Conservation (phyloP, 30 jellyfish, hydroid and myxozoan species). For the Turritopsis dohrnii region DNA sequence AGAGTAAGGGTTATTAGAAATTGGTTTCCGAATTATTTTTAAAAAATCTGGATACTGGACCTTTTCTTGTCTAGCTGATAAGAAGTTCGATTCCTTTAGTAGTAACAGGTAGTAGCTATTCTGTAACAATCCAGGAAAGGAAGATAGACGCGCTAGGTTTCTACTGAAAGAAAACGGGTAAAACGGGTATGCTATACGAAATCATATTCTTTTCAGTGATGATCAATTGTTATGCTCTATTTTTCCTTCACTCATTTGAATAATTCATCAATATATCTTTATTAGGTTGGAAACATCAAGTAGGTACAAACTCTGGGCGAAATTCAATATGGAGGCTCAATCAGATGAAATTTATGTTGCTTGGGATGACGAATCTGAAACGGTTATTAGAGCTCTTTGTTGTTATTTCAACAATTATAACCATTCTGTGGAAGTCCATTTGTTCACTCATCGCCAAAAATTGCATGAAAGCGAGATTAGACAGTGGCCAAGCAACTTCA, state of each 20-base stretch:
- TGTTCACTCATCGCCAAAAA: neutral
- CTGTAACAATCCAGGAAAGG: too few species aligned
- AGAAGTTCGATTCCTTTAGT: too few species aligned
- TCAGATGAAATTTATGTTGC: slow-evolving; percentile 18
- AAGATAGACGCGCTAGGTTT: too few species aligned
- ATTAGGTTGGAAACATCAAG: neutral
- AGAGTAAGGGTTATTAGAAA: too few species aligned
- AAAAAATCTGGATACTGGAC: too few species aligned
- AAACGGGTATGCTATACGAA: too few species aligned
- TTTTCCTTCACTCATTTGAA: neutral
- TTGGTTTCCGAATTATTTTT: too few species aligned
- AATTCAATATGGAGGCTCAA: neutral
- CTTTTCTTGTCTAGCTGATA: too few species aligned
- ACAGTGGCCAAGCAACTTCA: slow-evolving; percentile 19
- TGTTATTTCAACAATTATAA: neutral
- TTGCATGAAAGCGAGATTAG: neutral
- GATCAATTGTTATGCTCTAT: too few species aligned
- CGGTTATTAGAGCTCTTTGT: neutral
- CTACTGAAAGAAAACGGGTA: too few species aligned
- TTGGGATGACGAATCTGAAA: slow-evolving; percentile 17
- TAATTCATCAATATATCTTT: neutral
- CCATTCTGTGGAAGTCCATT: neutral
- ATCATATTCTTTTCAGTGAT: too few species aligned
- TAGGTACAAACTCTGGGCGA: neutral
- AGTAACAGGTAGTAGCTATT: too few species aligned